phyloP scores from a whole-genome alignment of 1,140 invertebrate species.

The Bombus consobrinus region DNA sequence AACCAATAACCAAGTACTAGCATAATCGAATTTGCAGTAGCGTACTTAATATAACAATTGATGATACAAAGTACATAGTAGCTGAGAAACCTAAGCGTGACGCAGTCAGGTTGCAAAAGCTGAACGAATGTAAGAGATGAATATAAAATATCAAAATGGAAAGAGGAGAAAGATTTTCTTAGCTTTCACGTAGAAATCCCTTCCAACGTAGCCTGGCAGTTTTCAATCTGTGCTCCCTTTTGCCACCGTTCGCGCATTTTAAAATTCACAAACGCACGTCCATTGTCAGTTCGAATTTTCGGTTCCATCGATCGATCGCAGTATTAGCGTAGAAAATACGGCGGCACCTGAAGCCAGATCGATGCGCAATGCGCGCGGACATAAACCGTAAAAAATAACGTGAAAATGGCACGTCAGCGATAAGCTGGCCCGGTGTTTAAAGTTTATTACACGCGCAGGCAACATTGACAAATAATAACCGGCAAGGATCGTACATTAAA shows the following conservation, averaged over 20 bases:
- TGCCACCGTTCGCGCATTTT: fast-evolving
- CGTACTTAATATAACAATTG: no score
- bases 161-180: not conserved
- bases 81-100: no score
- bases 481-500: constrained; percentile 12
- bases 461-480: constrained; percentile 42
- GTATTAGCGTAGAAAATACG: constrained; percentile 39
- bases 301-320: constrained; percentile 14
- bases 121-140: not conserved
- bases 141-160: not conserved
- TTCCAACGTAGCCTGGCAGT: not conserved
- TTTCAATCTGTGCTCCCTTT: not conserved
- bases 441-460: constrained; percentile 33
- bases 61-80: no score
- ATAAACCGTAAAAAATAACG: constrained; percentile 38
- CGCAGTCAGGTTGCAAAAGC: no score
- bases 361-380: not conserved
- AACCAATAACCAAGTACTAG: no score
- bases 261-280: not conserved
- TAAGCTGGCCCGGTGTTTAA: constrained; percentile 37
- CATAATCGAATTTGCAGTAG: no score
- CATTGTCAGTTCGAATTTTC: not conserved
- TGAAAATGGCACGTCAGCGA: constrained; percentile 21
- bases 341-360: constrained; percentile 31
- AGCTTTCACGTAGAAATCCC: not conserved